These are phyloP conservation scores for Acanthosepion pharaonis DNA, from an alignment of 2,888 invertebrate genomes.

Conservation along the genomic window DNA sequence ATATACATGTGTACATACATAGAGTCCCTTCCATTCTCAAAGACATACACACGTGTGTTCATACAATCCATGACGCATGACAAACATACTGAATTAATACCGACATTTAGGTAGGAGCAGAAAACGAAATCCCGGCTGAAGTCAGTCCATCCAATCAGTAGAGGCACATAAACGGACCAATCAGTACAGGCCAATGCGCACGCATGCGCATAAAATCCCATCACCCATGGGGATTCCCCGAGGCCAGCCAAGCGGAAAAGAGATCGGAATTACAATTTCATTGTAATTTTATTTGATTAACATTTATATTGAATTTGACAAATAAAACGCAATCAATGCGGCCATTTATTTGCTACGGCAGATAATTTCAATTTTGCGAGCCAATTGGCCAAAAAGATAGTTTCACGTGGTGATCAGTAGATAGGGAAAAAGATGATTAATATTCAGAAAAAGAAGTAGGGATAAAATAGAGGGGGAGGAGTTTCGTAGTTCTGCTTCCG, in stretches of 20 bases:
- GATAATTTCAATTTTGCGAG: constrained; percentile 47
- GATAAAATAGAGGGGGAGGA: too few species aligned
- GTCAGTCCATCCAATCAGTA: constrained; percentile 33
- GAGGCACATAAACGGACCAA: constrained; percentile 1
- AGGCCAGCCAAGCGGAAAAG: constrained; percentile 39
- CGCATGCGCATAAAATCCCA: neutral
- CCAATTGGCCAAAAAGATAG: constrained; percentile 47
- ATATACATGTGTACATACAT: neutral
- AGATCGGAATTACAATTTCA: constrained; percentile 46
- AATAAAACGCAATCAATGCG: constrained; percentile 47
- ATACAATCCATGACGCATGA: neutral
- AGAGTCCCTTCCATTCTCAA: neutral
- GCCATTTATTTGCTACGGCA: constrained; percentile 42
- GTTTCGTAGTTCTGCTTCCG: too few species aligned
- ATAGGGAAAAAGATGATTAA: neutral
- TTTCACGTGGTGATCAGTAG: constrained; percentile 34
- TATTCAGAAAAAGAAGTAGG: neutral
- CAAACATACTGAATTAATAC: neutral
- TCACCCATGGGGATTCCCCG: neutral
- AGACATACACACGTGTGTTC: neutral
- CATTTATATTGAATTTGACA: constrained; percentile 47
- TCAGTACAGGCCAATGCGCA: neutral
- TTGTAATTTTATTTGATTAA: constrained; percentile 48
- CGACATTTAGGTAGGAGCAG: neutral
- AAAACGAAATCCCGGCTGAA: neutral